Evolutionary conservation across 1,140 invertebrate species (phyloP).

Genomic region (Colletes latitarsis): DNA sequence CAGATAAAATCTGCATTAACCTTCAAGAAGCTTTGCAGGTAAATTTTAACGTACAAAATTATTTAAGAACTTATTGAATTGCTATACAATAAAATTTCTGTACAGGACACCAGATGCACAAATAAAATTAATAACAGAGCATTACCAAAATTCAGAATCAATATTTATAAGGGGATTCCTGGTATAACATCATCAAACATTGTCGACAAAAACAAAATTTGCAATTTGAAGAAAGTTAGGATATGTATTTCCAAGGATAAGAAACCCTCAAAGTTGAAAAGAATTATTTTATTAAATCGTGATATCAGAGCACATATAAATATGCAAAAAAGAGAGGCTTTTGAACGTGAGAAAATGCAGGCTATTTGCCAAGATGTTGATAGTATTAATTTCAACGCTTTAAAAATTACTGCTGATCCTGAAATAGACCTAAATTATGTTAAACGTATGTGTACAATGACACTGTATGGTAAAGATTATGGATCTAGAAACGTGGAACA

Average conservation of each 20-base stretch:
- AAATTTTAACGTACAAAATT: background rate
- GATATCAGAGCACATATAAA: constrained; percentile 33
- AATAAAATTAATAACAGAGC: constrained; percentile 27
- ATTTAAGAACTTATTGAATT: background rate
- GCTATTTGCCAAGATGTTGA: constrained; percentile 26
- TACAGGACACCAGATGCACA: constrained; percentile 15
- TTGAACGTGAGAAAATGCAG: constrained; percentile 28
- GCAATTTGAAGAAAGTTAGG: background rate
- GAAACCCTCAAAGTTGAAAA: constrained; percentile 48
- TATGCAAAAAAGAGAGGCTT: constrained; percentile 1
- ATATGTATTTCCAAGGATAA: constrained; percentile 44
- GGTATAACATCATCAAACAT: background rate
- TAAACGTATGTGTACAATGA: constrained; percentile 53
- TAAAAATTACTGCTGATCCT: constrained; percentile 60
- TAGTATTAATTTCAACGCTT: constrained; percentile 53
- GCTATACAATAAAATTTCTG: background rate
- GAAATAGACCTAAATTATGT: constrained; percentile 51
- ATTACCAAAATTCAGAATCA: constrained; percentile 11
- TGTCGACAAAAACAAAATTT: constrained; percentile 3
- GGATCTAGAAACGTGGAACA: constrained; percentile 23
- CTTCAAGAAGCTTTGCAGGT: constrained; percentile 52
- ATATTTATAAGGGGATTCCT: constrained; percentile 25
- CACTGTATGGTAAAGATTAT: constrained; percentile 51
- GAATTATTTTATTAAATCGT: constrained; percentile 25
- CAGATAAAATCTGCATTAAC: constrained; percentile 46